These are phyloP conservation scores for Polypterus senegalus DNA, from an alignment of 2,113 vertebrate genomes.

Conservation along the genomic window DNA sequence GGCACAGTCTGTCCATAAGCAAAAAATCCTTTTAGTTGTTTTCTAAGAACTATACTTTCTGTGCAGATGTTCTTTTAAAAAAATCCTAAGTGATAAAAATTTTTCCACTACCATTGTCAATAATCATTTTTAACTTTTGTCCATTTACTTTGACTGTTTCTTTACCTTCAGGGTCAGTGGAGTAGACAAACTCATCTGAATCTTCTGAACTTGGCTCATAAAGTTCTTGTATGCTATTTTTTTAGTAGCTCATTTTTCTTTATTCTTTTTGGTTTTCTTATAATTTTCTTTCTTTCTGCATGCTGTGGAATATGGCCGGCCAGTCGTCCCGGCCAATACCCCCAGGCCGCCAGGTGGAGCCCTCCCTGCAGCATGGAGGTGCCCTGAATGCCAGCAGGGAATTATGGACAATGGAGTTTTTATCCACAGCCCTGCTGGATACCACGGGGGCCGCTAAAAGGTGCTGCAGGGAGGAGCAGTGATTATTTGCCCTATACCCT, in stretches of 20 bases:
- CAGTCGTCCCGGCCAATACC: no score
- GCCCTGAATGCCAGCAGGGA: no score
- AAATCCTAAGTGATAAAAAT: not conserved
- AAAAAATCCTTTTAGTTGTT: not conserved
- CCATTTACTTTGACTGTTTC: not conserved
- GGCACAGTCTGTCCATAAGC: not conserved
- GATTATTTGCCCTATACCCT: no score
- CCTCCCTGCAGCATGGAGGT: no score
- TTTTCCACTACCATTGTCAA: not conserved
- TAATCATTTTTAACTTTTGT: not conserved
- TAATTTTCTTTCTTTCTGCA: no score
- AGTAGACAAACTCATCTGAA: not conserved
- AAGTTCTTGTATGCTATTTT: not conserved
- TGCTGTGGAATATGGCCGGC: no score
- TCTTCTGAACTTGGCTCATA: not conserved
- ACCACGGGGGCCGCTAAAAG: no score
- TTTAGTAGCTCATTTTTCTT: not conserved
- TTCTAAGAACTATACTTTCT: not conserved
- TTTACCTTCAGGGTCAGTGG: not conserved
- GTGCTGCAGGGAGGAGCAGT: no score
- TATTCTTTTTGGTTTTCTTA: no score
- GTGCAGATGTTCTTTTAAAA: not conserved
- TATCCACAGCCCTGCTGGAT: no score
- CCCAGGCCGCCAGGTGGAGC: no score
- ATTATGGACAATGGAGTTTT: no score